Conservation (phyloP, 2,113 vertebrate genomes). For the Carassius carassius region DNA sequence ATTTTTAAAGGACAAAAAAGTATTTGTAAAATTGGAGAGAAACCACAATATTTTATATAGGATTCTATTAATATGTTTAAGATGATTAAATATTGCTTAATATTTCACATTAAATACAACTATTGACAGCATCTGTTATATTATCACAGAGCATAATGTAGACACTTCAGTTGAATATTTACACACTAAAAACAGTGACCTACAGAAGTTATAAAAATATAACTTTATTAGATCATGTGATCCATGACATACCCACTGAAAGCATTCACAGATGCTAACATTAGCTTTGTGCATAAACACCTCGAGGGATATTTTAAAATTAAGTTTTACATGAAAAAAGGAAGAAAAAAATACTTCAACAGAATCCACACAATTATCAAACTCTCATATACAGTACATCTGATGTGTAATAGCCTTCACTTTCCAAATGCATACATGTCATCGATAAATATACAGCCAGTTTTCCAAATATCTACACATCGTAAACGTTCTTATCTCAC, state of each 20-base stretch:
- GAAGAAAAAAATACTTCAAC: constrained; percentile 55
- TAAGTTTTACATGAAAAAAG: constrained; percentile 5
- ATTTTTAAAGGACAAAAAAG: too few species aligned
- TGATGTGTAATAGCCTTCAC: constrained; percentile 34
- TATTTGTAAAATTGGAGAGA: background rate
- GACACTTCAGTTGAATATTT: background rate
- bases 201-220: constrained; percentile 70
- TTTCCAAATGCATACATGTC: constrained; percentile 42
- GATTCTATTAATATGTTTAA: background rate
- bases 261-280: constrained; percentile 66
- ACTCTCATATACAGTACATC: constrained; percentile 48
- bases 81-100: background rate
- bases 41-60: too few species aligned
- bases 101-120: background rate
- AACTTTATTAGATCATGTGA: constrained; percentile 67
- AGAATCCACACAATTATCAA: constrained; percentile 54
- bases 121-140: background rate
- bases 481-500: constrained; percentile 14
- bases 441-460: constrained; percentile 49
- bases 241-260: constrained; percentile 51
- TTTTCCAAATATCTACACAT: constrained; percentile 25
- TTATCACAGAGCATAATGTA: background rate
- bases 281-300: constrained; percentile 71
- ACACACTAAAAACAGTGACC: constrained; percentile 30
- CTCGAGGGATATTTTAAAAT: constrained; percentile 59